Evolutionary conservation across 2,113 vertebrate genomes (phyloP), one percentile per base, ranked within the genome.

Genomic region (Telmatochromis sp.): DNA sequence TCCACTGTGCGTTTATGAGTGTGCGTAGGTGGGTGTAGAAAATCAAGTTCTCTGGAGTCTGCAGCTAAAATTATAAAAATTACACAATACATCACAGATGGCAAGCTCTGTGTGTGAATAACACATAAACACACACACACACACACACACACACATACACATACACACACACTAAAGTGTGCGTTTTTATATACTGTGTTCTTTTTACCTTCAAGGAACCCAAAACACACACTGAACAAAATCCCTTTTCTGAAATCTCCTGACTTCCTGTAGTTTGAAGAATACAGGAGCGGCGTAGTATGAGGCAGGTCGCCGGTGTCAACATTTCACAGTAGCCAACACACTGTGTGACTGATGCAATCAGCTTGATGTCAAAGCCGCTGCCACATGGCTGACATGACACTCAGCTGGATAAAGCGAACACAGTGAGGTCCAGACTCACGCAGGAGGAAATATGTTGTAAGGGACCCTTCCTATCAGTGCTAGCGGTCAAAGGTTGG

Each of bases 31-130:
- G 88, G 58, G 82, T 58, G 80, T 55, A 90, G 88, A 86, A 90
- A 91, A 92, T 92, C 85, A 90, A 87, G 86, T 89, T 93, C 90
- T 89, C 75, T n/a, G 88, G 89, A 92, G 89, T 90, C 57, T 90
- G 92, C 63, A 88, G 87, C 87, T 89, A 89, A 89, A 94, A 94
- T 91, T 65, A 86, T 89, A 86, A 89, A 86, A 90, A 90, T 83
- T 78, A 91, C 73, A 89, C 86, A 89, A 91, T 89, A 53, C 81
- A 89, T 88, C 90, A 89, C 81, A 88, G 88, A 89, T 91, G 91
- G 90, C 81, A 86, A 58, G 10, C 78, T 40, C 31, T 47, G 12
- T 81, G 65, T 21, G 40, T 78, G 45, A 70, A 28, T 28, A 45
- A 53, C 19, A 53, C 19, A 33, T 45, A 54, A 4, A 7, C 15